Evolutionary conservation across 2,113 vertebrate species (phyloP).

Genomic region (Gulo gulo): DNA sequence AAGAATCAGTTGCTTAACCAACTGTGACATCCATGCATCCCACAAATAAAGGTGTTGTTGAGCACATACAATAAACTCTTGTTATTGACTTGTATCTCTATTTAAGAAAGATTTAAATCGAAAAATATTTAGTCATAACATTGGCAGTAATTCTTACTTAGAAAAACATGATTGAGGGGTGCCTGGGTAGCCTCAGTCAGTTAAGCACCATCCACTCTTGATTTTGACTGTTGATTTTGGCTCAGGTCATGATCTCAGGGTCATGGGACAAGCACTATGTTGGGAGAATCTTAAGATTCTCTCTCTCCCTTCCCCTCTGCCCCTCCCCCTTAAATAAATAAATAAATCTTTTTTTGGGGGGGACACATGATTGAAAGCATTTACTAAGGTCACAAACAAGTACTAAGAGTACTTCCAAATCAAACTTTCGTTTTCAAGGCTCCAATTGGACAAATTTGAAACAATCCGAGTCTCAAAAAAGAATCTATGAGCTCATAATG

Average conservation of each 20-base stretch:
- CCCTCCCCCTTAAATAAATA: not conserved
- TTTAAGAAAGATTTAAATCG: not conserved
- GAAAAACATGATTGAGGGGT: not conserved
- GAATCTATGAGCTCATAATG: not conserved
- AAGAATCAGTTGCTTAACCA: not conserved
- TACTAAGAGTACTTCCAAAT: not conserved
- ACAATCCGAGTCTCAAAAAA: not conserved
- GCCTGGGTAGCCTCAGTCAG: not conserved
- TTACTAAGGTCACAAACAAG: slow-evolving; percentile 10
- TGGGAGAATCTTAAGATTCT: not conserved
- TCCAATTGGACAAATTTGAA: not conserved
- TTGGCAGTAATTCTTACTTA: not conserved
- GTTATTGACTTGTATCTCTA: not conserved
- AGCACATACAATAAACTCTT: not conserved
- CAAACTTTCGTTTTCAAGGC: slow-evolving; percentile 5
- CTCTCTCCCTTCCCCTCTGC: not conserved
- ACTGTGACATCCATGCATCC: not conserved
- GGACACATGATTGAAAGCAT: not conserved
- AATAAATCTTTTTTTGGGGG: not conserved
- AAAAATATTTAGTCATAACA: not conserved
- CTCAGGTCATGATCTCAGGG: too few relatives aligned
- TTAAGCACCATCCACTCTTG: not conserved
- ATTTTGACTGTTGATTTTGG: not conserved
- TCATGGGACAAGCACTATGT: too few relatives aligned
- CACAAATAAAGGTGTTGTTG: not conserved